Conservation (phyloP, 2,888 invertebrate genomes). For the Aleiodes leptofemur region DNA sequence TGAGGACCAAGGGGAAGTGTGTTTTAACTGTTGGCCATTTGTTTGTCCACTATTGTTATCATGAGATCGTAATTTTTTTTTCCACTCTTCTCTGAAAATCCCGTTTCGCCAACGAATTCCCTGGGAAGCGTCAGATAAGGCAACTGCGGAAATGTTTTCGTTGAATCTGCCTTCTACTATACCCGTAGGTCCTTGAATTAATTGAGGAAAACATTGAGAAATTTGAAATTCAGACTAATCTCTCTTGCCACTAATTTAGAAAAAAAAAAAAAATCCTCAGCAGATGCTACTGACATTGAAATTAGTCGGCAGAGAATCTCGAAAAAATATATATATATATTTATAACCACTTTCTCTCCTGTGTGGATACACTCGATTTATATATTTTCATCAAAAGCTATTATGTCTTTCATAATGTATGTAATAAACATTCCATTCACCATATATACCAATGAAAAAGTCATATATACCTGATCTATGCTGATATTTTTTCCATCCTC, state of each 20-base stretch:
- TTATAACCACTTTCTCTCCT: constrained; percentile 17
- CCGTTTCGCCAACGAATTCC: neutral
- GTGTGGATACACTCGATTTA: constrained; percentile 3
- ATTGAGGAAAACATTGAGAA: too few relatives aligned
- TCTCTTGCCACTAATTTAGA: too few relatives aligned
- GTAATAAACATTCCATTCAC: constrained; percentile 3
- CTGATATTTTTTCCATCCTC: too few relatives aligned
- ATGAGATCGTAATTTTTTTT: constrained; percentile 10
- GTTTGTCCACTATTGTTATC: constrained; percentile 27
- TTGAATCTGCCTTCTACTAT: neutral
- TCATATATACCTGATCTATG: too few relatives aligned
- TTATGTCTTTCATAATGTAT: neutral
- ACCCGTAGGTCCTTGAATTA: too few relatives aligned
- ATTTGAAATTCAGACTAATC: too few relatives aligned
- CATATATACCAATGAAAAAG: neutral
- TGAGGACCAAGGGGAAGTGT: neutral
- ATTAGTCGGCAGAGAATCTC: neutral
- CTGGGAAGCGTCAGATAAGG: too few relatives aligned
- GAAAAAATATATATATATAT: neutral
- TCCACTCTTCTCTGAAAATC: neutral
- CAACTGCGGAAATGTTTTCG: constrained; percentile 7
- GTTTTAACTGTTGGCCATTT: neutral
- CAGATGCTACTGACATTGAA: neutral
- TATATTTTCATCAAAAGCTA: constrained; percentile 28
- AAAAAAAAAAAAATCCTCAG: too few relatives aligned